A percentile compares a stretch with the other conserved stretches of the same genome.
Conservation (phyloP, 2,797 vertebrate genomes). For the Mareca penelope region DNA sequence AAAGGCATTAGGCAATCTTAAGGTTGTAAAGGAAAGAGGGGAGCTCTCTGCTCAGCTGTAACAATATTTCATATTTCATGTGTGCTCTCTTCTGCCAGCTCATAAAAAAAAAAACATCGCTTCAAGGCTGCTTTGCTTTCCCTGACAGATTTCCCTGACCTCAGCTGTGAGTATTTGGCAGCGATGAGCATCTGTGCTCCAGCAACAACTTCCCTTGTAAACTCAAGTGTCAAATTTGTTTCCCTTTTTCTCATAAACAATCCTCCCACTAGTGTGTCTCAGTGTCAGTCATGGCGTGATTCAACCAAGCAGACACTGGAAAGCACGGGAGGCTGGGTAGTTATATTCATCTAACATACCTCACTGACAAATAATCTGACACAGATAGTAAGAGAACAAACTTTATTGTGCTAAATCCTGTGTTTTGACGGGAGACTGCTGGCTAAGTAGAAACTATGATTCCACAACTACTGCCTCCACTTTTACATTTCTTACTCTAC, state of each 20-base stretch:
- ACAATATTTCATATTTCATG: neutral
- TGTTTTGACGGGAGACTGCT: neutral
- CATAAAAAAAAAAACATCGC: neutral
- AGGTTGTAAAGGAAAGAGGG: neutral
- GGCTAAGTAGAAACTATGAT: neutral
- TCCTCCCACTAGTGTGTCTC: constrained; percentile 18
- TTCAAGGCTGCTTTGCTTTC: constrained; percentile 28
- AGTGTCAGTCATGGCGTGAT: neutral
- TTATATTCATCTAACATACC: neutral
- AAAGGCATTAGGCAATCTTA: neutral
- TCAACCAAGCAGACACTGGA: neutral
- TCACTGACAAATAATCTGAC: neutral
- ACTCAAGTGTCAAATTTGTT: constrained; percentile 50
- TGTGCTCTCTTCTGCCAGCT: neutral
- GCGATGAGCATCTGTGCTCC: constrained; percentile 27
- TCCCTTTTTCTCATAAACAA: constrained; percentile 56
- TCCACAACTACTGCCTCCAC: neutral
- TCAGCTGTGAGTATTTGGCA: neutral
- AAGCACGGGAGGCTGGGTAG: neutral
- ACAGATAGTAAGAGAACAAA: neutral
- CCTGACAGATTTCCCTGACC: constrained; percentile 34
- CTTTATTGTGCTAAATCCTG: neutral
- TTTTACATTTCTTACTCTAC: neutral
- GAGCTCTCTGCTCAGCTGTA: neutral
- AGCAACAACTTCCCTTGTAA: constrained; percentile 7